These are phyloP conservation scores for Agrenia bidenticulata DNA, from an alignment of 2,888 invertebrate genomes.

Conservation along the genomic window DNA sequence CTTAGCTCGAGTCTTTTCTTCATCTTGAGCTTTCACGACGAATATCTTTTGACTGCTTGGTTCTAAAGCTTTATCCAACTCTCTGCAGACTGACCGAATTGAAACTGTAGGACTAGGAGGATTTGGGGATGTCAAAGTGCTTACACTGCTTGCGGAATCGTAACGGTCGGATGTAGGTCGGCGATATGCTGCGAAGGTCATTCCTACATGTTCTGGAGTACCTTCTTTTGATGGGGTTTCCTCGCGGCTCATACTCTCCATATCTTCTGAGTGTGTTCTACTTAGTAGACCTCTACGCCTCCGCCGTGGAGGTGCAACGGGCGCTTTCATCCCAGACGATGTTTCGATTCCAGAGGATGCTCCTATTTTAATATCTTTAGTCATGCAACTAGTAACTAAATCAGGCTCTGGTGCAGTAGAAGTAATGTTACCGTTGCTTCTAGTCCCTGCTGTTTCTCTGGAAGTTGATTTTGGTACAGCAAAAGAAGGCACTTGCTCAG, in stretches of 20 bases:
- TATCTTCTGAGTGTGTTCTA: constrained; percentile 18
- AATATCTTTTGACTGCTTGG: constrained; percentile 41
- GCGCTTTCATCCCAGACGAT: constrained; percentile 54
- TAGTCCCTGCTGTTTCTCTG: neutral
- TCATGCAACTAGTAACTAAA: constrained; percentile 71
- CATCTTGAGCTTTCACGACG: constrained; percentile 62
- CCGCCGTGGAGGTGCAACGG: constrained; percentile 76
- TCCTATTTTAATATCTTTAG: constrained; percentile 27
- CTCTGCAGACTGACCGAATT: constrained; percentile 46
- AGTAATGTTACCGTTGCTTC: constrained; percentile 18
- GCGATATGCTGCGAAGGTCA: neutral
- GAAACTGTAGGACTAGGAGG: constrained; percentile 52
- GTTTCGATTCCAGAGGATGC: too few species aligned
- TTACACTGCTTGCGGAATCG: constrained; percentile 15
- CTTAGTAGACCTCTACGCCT: constrained; percentile 57
- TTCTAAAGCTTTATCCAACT: constrained; percentile 48
- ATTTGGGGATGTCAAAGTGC: constrained; percentile 33
- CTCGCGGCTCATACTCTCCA: constrained; percentile 14
- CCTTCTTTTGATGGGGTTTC: constrained; percentile 21
- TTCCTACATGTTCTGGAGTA: constrained; percentile 24
- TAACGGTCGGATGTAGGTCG: constrained; percentile 18
- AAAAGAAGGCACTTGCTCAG: constrained; percentile 2
- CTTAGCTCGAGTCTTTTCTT: constrained; percentile 67
- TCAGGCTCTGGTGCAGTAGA: constrained; percentile 68
- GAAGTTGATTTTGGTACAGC: constrained; percentile 1